These are phyloP conservation scores for Trachelipus rathkii DNA, from an alignment of 1,140 invertebrate species.

Conservation along the genomic window DNA sequence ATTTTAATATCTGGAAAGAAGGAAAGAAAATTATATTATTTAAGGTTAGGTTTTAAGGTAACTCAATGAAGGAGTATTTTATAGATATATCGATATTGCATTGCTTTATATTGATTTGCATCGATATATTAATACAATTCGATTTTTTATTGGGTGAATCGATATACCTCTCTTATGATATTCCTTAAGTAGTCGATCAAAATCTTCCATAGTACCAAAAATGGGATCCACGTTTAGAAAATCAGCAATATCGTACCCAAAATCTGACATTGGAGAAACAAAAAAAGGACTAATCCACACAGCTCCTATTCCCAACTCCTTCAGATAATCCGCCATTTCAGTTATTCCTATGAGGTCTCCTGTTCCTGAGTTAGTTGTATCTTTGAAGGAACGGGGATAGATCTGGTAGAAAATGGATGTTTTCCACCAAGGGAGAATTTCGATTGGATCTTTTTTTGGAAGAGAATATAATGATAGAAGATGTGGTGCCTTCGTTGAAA, in stretches of 20 bases:
- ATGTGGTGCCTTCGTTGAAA: neutral
- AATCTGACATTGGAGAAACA: constrained; percentile 60
- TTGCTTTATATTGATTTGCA: too few relatives aligned
- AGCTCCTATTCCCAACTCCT: constrained; percentile 53
- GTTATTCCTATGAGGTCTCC: constrained; percentile 54
- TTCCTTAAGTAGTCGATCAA: constrained; percentile 58
- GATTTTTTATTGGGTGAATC: too few relatives aligned
- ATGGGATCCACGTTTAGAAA: constrained; percentile 66
- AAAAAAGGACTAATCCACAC: constrained; percentile 67
- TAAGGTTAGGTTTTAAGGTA: too few relatives aligned
- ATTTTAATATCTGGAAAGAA: constrained; percentile 61
- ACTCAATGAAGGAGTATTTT: too few relatives aligned
- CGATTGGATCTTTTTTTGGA: neutral
- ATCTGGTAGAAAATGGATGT: constrained; percentile 61
- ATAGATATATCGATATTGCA: too few relatives aligned
- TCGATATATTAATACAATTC: too few relatives aligned
- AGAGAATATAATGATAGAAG: neutral
- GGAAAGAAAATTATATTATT: neutral
- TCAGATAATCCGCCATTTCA: constrained; percentile 50
- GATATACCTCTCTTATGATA: constrained; percentile 50
- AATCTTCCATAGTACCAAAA: constrained; percentile 69
- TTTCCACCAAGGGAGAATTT: constrained; percentile 58
- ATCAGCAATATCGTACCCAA: constrained; percentile 70
- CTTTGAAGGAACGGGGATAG: constrained; percentile 55
- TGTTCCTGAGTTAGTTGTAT: constrained; percentile 55